Percentiles rank a stretch among this genome's conserved stretches.
Conservation (phyloP, 2,888 invertebrate species). For the Macrosoma leucophasiata region DNA sequence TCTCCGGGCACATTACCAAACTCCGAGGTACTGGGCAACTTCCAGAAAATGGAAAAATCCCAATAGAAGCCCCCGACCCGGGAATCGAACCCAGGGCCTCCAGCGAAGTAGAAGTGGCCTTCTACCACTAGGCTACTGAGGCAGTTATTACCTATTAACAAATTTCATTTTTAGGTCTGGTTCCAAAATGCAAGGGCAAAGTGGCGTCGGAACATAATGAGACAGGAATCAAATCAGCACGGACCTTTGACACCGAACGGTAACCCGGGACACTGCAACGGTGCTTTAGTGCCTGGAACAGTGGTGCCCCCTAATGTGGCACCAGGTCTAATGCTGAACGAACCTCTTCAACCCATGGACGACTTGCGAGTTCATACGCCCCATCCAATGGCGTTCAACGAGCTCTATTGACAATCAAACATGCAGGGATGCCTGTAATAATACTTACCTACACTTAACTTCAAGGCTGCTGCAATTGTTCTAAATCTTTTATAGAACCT, state of each 20-base stretch:
- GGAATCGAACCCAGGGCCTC: too few species aligned
- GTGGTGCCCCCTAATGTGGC: slow-evolving; percentile 33
- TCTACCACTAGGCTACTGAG: too few species aligned
- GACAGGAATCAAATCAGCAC: slow-evolving; percentile 78
- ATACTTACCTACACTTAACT: too few species aligned
- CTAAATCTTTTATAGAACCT: too few species aligned
- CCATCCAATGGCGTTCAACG: slow-evolving; percentile 53
- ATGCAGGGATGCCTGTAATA: too few species aligned
- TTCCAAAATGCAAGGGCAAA: slow-evolving; percentile 99
- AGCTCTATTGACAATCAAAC: slow-evolving; percentile 50
- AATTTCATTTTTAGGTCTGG: slow-evolving; percentile 89
- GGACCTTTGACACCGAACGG: slow-evolving; percentile 37
- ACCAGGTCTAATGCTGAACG: slow-evolving; percentile 44
- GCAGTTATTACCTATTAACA: too few species aligned
- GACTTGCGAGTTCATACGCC: slow-evolving; percentile 59
- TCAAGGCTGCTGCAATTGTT: too few species aligned
- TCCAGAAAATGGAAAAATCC: too few species aligned
- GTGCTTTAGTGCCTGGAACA: slow-evolving; percentile 32
- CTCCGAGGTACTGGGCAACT: too few species aligned
- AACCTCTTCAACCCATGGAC: slow-evolving; percentile 51
- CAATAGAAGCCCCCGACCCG: too few species aligned
- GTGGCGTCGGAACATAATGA: slow-evolving; percentile 95
- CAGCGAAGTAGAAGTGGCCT: too few species aligned
- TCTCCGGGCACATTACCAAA: too few species aligned
- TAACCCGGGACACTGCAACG: slow-evolving; percentile 38